Evolutionary conservation across 1,140 invertebrate genomes (phyloP), one percentile per base, ranked within the genome.

Genomic region (Drosophila nannoptera): DNA sequence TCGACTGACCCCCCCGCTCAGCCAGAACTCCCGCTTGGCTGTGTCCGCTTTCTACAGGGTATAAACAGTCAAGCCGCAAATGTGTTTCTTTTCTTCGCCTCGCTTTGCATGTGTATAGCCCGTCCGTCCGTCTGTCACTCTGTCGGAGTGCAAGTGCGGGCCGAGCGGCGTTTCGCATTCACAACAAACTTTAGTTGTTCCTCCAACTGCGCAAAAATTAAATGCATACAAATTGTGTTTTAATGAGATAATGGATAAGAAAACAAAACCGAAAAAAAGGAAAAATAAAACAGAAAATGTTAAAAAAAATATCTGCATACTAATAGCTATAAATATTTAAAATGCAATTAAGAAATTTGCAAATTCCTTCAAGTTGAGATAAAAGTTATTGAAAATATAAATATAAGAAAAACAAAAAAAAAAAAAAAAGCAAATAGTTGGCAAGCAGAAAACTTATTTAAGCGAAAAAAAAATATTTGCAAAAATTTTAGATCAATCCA

Each of bases 191-290:
- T 16, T 60, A 42, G 40, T n/a, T 36, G 2, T 22, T 48, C 35
- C 36, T 32, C 32, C 48, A 46, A 52, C 66, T 70, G 63, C 68
- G 61, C 53, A 48, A 36, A 62, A 71, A 63, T 55, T 42, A 67
- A 73, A 80, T 84, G 80, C 80, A 84, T 65, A 77, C 80, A 73
- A 67, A 80, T 75, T 84, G 59, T 67, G 46, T 69, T 80, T 78
- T 59, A 80, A 84, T 84, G 81, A 84, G 77, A 84, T 86, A 84
- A 84, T 77, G 73, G 69, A 60, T 46, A 33, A 68, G 42, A 42
- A 35, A 22, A 66, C 35, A 42, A 66, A 46, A 29, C 2, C 5
- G 7, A 14, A 45, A 45, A 45, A 12, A 16, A 14, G 32, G 46
- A 49, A 52, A 53, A 81, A 65, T 7, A 59, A 33, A 61, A 48